Evolutionary conservation across 53 echinoderm and acorn worm genomes (phyloP), one percentile per base, ranked within the genome.

Genomic region (Holothuria leucospilota): DNA sequence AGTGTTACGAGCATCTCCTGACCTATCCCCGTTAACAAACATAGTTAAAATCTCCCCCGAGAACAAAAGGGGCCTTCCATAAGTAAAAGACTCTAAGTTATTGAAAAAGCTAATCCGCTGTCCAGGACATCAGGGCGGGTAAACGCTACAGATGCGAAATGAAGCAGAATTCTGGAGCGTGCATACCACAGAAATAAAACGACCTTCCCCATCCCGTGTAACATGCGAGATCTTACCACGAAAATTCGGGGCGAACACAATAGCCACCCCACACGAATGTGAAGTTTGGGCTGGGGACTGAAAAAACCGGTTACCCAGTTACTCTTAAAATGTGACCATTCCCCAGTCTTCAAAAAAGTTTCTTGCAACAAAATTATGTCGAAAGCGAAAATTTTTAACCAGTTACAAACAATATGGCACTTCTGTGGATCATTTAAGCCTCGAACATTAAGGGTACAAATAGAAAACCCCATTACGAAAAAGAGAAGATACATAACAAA

Each of bases 231-330:
- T n/a, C n/a, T n/a, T n/a, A n/a, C n/a, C n/a, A n/a, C n/a, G n/a
- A n/a, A n/a, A n/a, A n/a, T n/a, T n/a, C n/a, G n/a, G n/a, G n/a
- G n/a, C n/a, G n/a, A n/a, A 72, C 16, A 34, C 38, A 72, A 72
- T 72, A 16, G 72, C 72, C 14, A 40, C 41, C 14, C 39, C 72
- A 72, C 72, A 72, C 9, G 72, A 72, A 30, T 72, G 72, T 14
- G 29, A 29, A 13, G 72, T 30, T 13, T 14, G 21, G 8, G 72
- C 72, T 7, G 72, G 38, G 30, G 72, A 72, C 21, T 39, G 20
- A 5, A 18, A 72, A 72, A 40, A 40, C 72, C 29, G 38, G 72
- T 40, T 7, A 34, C 38, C 72, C 2, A 72, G 21, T 38, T 40
- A 30, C 16, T 13, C 39, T 72, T 30, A 20, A 72, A 34, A 72